These are phyloP conservation scores for Phenganax stokvisi DNA, from an alignment of 92 coral and sea anemone species.

Conservation along the genomic window DNA sequence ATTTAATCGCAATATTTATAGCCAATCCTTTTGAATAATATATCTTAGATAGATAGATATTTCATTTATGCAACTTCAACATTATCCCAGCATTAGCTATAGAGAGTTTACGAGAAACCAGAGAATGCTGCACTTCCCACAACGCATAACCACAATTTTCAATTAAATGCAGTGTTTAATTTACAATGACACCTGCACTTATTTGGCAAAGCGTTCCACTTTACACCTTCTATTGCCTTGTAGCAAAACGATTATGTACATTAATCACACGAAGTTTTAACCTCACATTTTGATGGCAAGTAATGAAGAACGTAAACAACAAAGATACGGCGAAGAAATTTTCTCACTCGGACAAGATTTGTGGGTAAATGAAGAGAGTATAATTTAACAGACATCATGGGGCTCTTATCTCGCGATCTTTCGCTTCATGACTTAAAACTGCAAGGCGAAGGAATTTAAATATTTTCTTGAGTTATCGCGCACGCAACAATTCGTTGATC, in stretches of 20 bases:
- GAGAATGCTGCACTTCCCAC: background rate
- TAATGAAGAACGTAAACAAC: background rate
- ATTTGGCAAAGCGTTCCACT: slow-evolving; percentile 4
- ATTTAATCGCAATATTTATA: no score
- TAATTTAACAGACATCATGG: slow-evolving; percentile 29
- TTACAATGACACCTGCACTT: slow-evolving; percentile 15
- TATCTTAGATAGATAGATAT: no score
- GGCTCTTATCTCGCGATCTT: slow-evolving; percentile 20
- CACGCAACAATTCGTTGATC: slow-evolving; percentile 19
- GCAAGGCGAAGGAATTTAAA: slow-evolving; percentile 14
- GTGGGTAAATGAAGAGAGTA: background rate
- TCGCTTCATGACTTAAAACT: slow-evolving; percentile 5
- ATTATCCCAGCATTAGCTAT: no score
- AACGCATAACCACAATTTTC: slow-evolving; percentile 5
- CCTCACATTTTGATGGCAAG: background rate
- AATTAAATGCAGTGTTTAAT: slow-evolving; percentile 20
- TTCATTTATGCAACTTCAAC: no score
- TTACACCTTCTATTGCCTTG: background rate
- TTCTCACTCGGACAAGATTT: no score
- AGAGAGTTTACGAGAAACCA: background rate
- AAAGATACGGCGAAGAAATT: no score
- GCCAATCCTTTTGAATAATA: no score
- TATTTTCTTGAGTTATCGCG: slow-evolving; percentile 14
- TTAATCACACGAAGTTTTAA: background rate
- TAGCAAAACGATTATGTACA: background rate